Evolutionary conservation across 2,888 invertebrate genomes (phyloP).

Genomic region (Branchipolynoe longqiensis): DNA sequence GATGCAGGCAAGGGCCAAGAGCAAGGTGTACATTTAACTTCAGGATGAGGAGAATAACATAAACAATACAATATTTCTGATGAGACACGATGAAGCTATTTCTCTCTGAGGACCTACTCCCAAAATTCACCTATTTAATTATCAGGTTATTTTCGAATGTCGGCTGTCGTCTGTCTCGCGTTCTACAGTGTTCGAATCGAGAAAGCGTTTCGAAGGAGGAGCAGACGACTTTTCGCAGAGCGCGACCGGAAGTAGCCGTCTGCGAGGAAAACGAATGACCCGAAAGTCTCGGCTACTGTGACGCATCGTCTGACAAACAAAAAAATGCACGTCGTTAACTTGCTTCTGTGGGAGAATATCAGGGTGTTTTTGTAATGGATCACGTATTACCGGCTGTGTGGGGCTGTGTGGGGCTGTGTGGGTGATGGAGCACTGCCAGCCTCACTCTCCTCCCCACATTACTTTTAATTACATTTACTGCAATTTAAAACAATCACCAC

Average conservation of each 20-base stretch:
- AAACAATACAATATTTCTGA: too few species aligned
- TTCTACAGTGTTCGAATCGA: too few species aligned
- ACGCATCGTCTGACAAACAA: slow-evolving; percentile 54
- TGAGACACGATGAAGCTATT: too few species aligned
- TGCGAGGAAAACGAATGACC: slow-evolving; percentile 15
- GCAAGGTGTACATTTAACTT: too few species aligned
- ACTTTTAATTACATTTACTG: slow-evolving; percentile 38
- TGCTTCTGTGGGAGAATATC: slow-evolving; percentile 32
- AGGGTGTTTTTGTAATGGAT: slow-evolving; percentile 30
- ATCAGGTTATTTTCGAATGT: too few species aligned
- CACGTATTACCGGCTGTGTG: too few species aligned
- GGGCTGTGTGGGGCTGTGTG: neutral
- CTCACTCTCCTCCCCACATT: neutral
- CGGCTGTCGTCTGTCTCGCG: too few species aligned
- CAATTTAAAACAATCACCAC: slow-evolving; percentile 34
- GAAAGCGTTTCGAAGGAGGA: neutral
- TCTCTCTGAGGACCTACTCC: too few species aligned
- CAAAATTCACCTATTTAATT: too few species aligned
- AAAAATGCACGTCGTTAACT: slow-evolving; percentile 41
- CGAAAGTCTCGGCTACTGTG: slow-evolving; percentile 2
- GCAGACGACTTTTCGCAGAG: slow-evolving; percentile 40
- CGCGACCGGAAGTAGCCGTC: slow-evolving; percentile 19
- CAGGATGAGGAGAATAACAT: too few species aligned
- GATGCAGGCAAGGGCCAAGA: too few species aligned
- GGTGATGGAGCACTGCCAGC: slow-evolving; percentile 33